Base-by-base conservation (phyloP, 1,140 invertebrate species). In the Brachionus paranguensis region DNA sequence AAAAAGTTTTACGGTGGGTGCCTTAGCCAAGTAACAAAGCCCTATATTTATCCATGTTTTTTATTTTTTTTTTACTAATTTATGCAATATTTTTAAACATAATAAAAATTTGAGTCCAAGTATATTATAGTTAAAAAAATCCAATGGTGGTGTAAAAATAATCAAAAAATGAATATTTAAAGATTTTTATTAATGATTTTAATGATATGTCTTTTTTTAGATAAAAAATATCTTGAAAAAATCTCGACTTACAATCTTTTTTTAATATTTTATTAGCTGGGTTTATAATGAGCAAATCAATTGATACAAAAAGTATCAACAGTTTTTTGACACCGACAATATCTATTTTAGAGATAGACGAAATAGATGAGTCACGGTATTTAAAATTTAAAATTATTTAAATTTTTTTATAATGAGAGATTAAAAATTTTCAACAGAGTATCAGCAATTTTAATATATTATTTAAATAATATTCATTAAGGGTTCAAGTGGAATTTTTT, bases 401-500 rank as follows among this genome's bases (percentile, higher is more conserved):
- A 7, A 33, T 37, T n/a, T n/a, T 70, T 65, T 4, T 1, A 27
- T 27, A 11, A 65, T 27, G 27, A 65, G 11, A 65, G 0, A 65
- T 29, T 10, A 27, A 5, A 65, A 65, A 12, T 3, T 65, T 24
- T 29, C 27, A 65, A 29, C 0, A 4, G 29, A 33, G 29, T 2
- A 33, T 33, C 29, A 33, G 3, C 29, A 37, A 37, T 37, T 37
- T 37, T 37, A 7, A 37, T 37, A 7, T 37, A 2, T 7, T 37
- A 37, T 37, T 37, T 37, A 37, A 37, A 14, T 64, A 29, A 29
- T 68, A 27, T 27, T 33, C 29, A 43, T 72, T 43, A 64, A 98
- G 97, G 92, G 96, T 98, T 87, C 94, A 95, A 84, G 96, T 98
- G 86, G 96, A 99, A 90, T 98, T 97, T 90, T 98, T 98, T 90